These are phyloP conservation scores for Orthonyx spaldingii DNA, from an alignment of 2,113 vertebrate species.

Conservation along the genomic window DNA sequence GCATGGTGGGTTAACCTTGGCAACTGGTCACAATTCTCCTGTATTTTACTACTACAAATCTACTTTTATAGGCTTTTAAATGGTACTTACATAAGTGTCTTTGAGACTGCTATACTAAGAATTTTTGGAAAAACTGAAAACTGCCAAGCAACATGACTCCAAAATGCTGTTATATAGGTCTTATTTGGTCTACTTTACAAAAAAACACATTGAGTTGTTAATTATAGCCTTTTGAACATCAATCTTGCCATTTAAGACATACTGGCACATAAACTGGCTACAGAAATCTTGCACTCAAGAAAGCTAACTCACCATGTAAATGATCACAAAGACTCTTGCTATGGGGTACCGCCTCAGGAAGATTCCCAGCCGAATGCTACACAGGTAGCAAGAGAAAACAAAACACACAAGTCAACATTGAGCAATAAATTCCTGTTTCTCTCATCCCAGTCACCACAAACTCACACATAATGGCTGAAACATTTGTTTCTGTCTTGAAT, in stretches of 20 bases:
- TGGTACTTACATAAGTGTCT: neutral
- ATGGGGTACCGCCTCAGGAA: constrained; percentile 93
- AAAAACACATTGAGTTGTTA: neutral
- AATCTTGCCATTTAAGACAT: neutral
- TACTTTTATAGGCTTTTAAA: neutral
- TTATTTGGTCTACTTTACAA: neutral
- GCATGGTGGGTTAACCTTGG: neutral
- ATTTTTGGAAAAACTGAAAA: neutral
- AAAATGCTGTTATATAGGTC: neutral
- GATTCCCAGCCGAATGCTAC: constrained; percentile 93
- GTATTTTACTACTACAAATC: neutral
- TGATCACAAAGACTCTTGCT: constrained; percentile 91
- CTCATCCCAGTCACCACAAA: neutral
- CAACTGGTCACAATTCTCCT: neutral
- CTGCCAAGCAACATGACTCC: neutral
- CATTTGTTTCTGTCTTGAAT: neutral
- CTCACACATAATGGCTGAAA: neutral
- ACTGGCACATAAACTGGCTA: neutral
- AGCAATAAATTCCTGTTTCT: neutral
- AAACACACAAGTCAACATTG: neutral
- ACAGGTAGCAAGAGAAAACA: neutral
- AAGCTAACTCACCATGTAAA: constrained; percentile 90
- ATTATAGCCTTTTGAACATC: neutral
- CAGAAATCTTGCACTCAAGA: neutral
- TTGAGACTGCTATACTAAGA: neutral